Evolutionary conservation across 2,888 invertebrate genomes (phyloP).

Genomic region (Spodoptera exigua): DNA sequence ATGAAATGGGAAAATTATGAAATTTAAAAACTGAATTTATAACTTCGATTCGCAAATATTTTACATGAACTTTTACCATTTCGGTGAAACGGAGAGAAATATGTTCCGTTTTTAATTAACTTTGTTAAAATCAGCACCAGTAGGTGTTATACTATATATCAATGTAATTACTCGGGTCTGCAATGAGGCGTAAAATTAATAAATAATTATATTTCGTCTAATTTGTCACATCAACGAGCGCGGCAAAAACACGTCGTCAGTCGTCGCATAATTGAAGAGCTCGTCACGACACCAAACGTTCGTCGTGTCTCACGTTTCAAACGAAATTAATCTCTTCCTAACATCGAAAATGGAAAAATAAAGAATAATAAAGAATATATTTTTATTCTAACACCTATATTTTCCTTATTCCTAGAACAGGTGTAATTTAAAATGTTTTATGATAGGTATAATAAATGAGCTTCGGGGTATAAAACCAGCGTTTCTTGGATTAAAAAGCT

Average conservation of each 20-base stretch:
- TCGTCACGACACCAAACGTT: conserved; percentile 4
- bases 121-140: neutral
- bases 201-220: neutral
- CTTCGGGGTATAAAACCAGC: neutral
- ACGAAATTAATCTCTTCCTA: conserved; percentile 49
- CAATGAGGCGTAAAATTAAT: no score
- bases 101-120: no score
- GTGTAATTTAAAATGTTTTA: conserved; percentile 19
- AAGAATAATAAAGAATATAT: conserved; percentile 23
- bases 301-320: conserved; percentile 28
- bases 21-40: no score
- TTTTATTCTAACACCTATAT: conserved; percentile 4
- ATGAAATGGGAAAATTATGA: no score
- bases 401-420: conserved; percentile 1
- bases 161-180: no score
- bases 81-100: no score
- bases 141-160: conserved; percentile 9
- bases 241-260: neutral
- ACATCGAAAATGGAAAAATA: conserved; percentile 29
- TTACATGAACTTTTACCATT: no score
- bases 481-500: conserved; percentile 8
- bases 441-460: conserved; percentile 13
- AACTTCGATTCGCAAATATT: no score
- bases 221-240: neutral
- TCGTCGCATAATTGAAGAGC: neutral